A percentile compares a stretch with the other conserved stretches of the same genome.
Evolutionary conservation across 2,113 vertebrate species (phyloP).

Genomic region (Kryptolebias marmoratus): DNA sequence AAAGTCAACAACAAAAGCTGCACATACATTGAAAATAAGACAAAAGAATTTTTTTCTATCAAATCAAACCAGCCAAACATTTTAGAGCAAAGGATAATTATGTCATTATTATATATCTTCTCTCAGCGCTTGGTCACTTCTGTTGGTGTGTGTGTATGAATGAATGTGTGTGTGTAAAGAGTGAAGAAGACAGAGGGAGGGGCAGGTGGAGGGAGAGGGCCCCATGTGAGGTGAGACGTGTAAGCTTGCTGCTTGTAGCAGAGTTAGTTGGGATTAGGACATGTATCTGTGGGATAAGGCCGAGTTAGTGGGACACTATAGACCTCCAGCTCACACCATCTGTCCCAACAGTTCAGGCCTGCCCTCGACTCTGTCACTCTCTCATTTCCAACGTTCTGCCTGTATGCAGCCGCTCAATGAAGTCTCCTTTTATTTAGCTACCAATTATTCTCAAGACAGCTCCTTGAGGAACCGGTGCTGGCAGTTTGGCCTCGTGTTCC

Average conservation of each 20-base stretch:
- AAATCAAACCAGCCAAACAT: background rate
- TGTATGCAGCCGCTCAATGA: background rate
- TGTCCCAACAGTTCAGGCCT: conserved; percentile 54
- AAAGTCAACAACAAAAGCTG: too few relatives aligned
- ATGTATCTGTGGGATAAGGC: conserved; percentile 78
- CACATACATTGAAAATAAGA: too few relatives aligned
- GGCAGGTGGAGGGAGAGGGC: conserved; percentile 10
- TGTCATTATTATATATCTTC: background rate
- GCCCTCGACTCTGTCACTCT: conserved; percentile 49
- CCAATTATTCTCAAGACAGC: background rate
- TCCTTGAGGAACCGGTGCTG: background rate
- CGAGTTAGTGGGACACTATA: conserved; percentile 54
- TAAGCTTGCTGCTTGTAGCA: conserved; percentile 72
- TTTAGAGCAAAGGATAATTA: background rate
- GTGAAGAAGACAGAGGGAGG: conserved; percentile 49
- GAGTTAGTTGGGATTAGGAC: conserved; percentile 78
- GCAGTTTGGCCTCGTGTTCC: background rate
- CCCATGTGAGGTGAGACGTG: conserved; percentile 60
- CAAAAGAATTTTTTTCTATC: too few relatives aligned
- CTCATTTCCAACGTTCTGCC: conserved; percentile 1
- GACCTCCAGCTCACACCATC: conserved; percentile 64
- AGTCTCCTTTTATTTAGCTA: background rate
- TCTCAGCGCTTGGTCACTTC: background rate
- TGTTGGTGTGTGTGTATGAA: conserved; percentile 6
- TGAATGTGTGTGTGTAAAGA: conserved; percentile 50